Evolutionary conservation across 92 coral and sea anemone genomes (phyloP).

Genomic region (Nematostella vectensis): DNA sequence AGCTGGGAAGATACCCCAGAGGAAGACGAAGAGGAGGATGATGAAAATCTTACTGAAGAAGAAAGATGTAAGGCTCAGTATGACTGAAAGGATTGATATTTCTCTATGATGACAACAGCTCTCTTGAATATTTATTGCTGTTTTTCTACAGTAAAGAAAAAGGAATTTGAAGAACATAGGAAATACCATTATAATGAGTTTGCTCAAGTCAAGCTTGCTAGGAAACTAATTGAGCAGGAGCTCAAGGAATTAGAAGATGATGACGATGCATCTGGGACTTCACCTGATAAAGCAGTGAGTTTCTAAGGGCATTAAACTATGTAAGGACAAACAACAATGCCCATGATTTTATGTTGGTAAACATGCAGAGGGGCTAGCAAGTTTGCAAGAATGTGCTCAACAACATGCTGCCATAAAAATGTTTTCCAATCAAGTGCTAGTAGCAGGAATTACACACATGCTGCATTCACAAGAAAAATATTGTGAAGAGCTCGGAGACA

Average conservation of each 20-base stretch:
- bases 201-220: slow-evolving; percentile 74
- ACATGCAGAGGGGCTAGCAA: no score
- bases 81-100: no score
- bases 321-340: background rate
- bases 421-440: no score
- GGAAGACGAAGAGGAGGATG: slow-evolving; percentile 45
- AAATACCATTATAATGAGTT: slow-evolving; percentile 88
- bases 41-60: slow-evolving; percentile 52
- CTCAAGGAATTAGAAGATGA: slow-evolving; percentile 82
- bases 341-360: no score
- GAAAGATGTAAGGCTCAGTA: slow-evolving; percentile 56
- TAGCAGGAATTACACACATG: no score
- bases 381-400: no score
- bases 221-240: slow-evolving; percentile 89
- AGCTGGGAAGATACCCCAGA: slow-evolving; percentile 57
- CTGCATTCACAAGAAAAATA: no score
- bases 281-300: slow-evolving; percentile 52
- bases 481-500: no score
- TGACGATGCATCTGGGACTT: slow-evolving; percentile 21
- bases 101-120: background rate
- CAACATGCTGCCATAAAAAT: no score
- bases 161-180: slow-evolving; percentile 66
- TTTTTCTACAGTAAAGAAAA: slow-evolving; percentile 32
- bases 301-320: no score
- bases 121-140: background rate